Conservation (phyloP, 2,113 vertebrate species). For the Aix galericulata region DNA sequence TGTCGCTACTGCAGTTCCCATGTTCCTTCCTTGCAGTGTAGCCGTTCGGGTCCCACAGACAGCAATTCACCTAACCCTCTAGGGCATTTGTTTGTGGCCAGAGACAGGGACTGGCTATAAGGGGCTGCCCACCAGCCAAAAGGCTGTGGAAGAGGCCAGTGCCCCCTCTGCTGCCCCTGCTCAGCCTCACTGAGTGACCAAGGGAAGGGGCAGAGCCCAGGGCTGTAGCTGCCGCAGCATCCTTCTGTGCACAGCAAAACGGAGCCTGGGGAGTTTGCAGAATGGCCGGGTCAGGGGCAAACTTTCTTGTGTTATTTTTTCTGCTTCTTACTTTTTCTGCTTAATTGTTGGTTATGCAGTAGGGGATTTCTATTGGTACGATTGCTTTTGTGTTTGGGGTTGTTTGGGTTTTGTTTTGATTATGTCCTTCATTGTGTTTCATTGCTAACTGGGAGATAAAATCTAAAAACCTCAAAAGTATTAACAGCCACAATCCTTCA, state of each 20-base stretch:
- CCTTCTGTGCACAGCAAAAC: accelerated
- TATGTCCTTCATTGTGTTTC: not conserved
- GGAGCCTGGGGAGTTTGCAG: accelerated
- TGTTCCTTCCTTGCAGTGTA: not conserved
- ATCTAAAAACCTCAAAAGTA: not conserved
- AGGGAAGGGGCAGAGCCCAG: not conserved
- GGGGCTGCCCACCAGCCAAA: not conserved
- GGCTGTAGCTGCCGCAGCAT: not conserved
- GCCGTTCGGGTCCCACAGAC: accelerated
- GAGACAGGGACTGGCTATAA: not conserved
- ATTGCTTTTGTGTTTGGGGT: not conserved
- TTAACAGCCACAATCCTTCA: not conserved
- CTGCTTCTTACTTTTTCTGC: not conserved
- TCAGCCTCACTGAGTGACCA: not conserved
- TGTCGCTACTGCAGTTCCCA: not conserved
- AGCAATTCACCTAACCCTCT: not conserved
- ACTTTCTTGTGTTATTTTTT: too few species aligned
- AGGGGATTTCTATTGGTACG: not conserved
- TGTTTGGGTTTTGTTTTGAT: not conserved
- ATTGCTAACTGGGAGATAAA: not conserved
- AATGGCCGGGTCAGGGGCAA: not conserved
- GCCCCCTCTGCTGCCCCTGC: too few species aligned
- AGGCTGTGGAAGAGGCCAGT: not conserved
- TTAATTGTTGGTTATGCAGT: not conserved
- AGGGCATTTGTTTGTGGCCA: accelerated